Base-by-base conservation (phyloP, 2,113 vertebrate genomes). In the Marmota flaviventris region DNA sequence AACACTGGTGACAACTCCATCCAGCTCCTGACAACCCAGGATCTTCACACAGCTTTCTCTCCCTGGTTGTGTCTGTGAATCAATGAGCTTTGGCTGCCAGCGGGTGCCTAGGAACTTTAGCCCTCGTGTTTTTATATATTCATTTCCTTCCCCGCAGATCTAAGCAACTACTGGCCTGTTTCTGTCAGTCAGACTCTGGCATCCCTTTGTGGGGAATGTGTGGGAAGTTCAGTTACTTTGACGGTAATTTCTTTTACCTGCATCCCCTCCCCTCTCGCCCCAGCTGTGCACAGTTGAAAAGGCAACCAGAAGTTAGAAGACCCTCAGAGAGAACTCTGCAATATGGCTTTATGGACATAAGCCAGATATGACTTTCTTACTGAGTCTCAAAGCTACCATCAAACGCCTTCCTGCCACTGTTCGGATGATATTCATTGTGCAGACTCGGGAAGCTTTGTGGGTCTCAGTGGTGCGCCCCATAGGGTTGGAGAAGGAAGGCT, bases 141-240 rank as follows among this genome's bases (percentile, higher is more conserved):
- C 70, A 48, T 34, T 85, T 94, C 69, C 78, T 95, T 85, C 45
- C 83, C 9, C 1, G 89, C 34, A 85, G 39, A 85, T 91, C 39
- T 92, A 79, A 93, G 94, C 69, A 61, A 37, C 29, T 8, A 16
- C 45, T 75, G 77, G 53, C 67, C 73, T n/a, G 63, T 82, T 95
- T 93, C 73, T 82, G 73, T 85, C 86, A 61, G 24, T 22, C 48
- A 85, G 65, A 27, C 78, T 13, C 51, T 42, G 37, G 20, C 0
- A 0, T 69, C 45, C 39, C 45, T 93, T 86, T 51, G 61, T 17
- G 22, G 29, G 63, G 27, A 6, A 39, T 11, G n/a, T 10, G 58
- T 5, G 58, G 56, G 63, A 58, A 67, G 81, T 90, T 95, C 10
- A 53, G 75, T 70, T 32, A 34, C 83, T 89, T 96, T 84, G 51